A percentile compares a stretch with the other conserved stretches of the same genome.
These are phyloP conservation scores for Andrena camellia DNA, from an alignment of 2,888 invertebrate species.

Conservation along the genomic window DNA sequence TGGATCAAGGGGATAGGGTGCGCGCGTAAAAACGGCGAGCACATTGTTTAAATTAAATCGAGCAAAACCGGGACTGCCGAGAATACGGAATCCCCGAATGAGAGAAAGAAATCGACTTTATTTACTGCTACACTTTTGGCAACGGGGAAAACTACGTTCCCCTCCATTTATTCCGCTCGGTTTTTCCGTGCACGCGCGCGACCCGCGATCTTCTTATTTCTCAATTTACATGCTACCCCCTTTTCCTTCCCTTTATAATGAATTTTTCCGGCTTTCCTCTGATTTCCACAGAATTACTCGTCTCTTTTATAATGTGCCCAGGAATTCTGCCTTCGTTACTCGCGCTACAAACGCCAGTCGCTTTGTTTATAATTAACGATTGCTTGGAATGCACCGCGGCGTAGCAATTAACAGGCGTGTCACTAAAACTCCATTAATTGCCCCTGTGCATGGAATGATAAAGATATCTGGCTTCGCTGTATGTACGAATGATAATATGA, in stretches of 20 bases:
- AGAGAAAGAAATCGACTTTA: constrained; percentile 51
- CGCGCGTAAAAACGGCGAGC: constrained; percentile 18
- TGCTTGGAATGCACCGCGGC: background rate
- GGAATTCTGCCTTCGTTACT: constrained; percentile 1
- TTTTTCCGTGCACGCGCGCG: background rate
- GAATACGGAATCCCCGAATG: constrained; percentile 27
- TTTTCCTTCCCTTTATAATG: constrained; percentile 19
- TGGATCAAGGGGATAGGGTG: constrained; percentile 18
- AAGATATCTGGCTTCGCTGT: no score
- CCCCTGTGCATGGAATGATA: no score
- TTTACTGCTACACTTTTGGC: constrained; percentile 42
- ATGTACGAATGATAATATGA: no score
- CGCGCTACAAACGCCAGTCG: background rate
- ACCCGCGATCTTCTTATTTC: background rate
- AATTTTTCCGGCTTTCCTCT: constrained; percentile 28
- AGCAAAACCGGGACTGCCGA: constrained; percentile 28
- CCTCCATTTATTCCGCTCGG: constrained; percentile 25
- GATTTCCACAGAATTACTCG: constrained; percentile 1
- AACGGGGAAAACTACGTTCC: background rate
- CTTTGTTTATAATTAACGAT: background rate
- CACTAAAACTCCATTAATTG: no score
- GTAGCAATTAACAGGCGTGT: background rate
- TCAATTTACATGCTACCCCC: constrained; percentile 1
- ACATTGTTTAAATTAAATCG: constrained; percentile 56
- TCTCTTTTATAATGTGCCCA: background rate